These are phyloP conservation scores for Drymonia ruficornis DNA, from an alignment of 2,888 invertebrate species.

Conservation along the genomic window DNA sequence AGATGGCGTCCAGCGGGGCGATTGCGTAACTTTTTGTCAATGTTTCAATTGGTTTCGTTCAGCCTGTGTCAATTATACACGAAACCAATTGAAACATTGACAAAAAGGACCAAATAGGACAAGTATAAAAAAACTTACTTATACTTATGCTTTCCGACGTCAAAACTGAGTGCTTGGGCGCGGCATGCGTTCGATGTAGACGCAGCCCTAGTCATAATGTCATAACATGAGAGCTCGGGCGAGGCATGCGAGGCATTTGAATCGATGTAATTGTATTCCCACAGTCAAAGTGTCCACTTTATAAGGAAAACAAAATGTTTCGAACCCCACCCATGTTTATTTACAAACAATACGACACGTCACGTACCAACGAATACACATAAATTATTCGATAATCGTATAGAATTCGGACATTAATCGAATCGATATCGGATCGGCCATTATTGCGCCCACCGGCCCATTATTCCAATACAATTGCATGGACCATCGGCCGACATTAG, in stretches of 20 bases:
- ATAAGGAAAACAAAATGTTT: conserved; percentile 22
- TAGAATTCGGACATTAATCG: conserved; percentile 48
- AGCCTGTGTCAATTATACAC: too few species aligned
- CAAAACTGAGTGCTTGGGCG: too few species aligned
- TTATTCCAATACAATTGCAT: conserved; percentile 42
- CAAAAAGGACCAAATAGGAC: too few species aligned
- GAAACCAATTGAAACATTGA: too few species aligned
- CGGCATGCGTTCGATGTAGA: too few species aligned
- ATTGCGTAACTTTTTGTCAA: too few species aligned
- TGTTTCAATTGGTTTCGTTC: too few species aligned
- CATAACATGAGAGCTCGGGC: too few species aligned
- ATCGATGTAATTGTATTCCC: background rate
- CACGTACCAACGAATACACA: conserved; percentile 31
- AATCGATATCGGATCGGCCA: conserved; percentile 36
- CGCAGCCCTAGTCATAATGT: too few species aligned
- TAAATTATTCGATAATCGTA: conserved; percentile 53
- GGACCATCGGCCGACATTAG: conserved; percentile 33
- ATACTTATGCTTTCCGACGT: too few species aligned
- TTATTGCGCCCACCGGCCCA: conserved; percentile 37
- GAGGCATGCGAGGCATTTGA: background rate
- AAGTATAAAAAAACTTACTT: too few species aligned
- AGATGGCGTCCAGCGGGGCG: too few species aligned
- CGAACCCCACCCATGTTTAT: conserved; percentile 27
- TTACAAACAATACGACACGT: conserved; percentile 33
- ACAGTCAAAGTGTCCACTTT: conserved; percentile 16